Conservation (phyloP, 2,797 vertebrate genomes). For the Kryptopterus vitreolus region DNA sequence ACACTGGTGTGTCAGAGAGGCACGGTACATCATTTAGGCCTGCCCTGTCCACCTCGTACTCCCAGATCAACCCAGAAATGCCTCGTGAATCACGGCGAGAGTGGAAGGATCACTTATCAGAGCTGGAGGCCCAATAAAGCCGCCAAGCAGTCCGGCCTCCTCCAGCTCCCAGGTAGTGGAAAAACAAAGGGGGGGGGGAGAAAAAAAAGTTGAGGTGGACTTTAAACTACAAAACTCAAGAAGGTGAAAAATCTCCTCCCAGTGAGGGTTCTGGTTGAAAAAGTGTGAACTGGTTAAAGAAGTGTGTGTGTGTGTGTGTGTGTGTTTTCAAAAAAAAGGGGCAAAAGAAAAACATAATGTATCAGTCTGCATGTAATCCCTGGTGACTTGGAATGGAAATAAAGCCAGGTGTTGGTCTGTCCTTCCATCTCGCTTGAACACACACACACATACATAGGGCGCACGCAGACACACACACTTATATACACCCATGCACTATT, state of each 20-base stretch:
- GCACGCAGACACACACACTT: slow-evolving; percentile 9
- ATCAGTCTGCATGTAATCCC: slow-evolving; percentile 71
- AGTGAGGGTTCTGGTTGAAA: slow-evolving; percentile 28
- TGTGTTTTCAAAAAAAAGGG: slow-evolving; percentile 43
- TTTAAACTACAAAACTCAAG: slow-evolving; percentile 26
- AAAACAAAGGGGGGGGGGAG: slow-evolving; percentile 54
- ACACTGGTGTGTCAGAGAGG: background rate
- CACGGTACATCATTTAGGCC: slow-evolving; percentile 23
- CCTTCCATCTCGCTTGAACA: background rate
- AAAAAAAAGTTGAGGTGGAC: slow-evolving; percentile 70
- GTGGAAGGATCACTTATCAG: slow-evolving; percentile 69
- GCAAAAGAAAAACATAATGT: slow-evolving; percentile 70
- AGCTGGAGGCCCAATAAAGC: slow-evolving; percentile 68
- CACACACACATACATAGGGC: slow-evolving; percentile 17
- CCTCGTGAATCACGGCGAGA: slow-evolving; percentile 67
- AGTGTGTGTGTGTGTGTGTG: slow-evolving; percentile 15
- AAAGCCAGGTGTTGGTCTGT: slow-evolving; percentile 41
- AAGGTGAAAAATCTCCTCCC: slow-evolving; percentile 26
- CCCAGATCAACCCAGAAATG: slow-evolving; percentile 50
- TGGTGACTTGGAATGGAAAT: slow-evolving; percentile 45
- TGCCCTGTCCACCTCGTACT: slow-evolving; percentile 29
- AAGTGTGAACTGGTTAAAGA: slow-evolving; percentile 64
- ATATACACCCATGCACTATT: slow-evolving; percentile 19
- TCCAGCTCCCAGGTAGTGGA: slow-evolving; percentile 66
- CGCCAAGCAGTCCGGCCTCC: slow-evolving; percentile 60